phyloP scores from a whole-genome alignment of 2,888 invertebrate genomes.

The Synanthedon formicaeformis region DNA sequence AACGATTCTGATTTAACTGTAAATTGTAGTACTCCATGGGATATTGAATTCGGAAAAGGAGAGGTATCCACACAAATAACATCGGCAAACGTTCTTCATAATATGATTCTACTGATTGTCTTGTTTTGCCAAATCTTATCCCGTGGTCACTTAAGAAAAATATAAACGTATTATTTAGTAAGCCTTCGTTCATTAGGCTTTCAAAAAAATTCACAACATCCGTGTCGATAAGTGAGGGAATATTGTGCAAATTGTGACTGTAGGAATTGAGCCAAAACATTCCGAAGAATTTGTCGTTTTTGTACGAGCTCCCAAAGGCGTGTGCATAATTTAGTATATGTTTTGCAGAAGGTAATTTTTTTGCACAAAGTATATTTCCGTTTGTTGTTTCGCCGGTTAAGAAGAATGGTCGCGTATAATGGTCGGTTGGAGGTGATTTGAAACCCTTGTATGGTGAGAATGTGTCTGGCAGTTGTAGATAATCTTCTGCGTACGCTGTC shows the following conservation, averaged over 20 bases:
- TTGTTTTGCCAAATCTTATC: conserved; percentile 76
- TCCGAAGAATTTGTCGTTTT: conserved; percentile 74
- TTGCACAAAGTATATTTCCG: conserved; percentile 43
- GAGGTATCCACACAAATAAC: conserved; percentile 77
- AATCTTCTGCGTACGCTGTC: conserved; percentile 84
- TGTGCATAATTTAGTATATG: conserved; percentile 75
- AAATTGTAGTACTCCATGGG: conserved; percentile 70
- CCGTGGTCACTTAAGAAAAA: conserved; percentile 84
- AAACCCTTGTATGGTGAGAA: conserved; percentile 74
- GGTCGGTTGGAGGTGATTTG: conserved; percentile 79
- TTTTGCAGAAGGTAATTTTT: conserved; percentile 70
- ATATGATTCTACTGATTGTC: conserved; percentile 78
- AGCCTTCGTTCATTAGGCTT: conserved; percentile 58
- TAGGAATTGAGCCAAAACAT: conserved; percentile 82
- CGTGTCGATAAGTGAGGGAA: conserved; percentile 74
- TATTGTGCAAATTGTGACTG: conserved; percentile 76
- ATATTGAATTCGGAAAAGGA: conserved; percentile 65
- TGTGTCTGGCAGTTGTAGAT: conserved; percentile 73
- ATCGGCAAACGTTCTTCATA: conserved; percentile 82
- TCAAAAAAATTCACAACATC: conserved; percentile 67
- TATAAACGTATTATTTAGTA: conserved; percentile 74
- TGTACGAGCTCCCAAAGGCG: conserved; percentile 72
- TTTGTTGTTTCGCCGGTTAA: conserved; percentile 70
- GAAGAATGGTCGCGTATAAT: conserved; percentile 81
- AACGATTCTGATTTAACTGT: conserved; percentile 71